Conservation (phyloP, 2,888 invertebrate genomes). For the Linhomoeus sp. region DNA sequence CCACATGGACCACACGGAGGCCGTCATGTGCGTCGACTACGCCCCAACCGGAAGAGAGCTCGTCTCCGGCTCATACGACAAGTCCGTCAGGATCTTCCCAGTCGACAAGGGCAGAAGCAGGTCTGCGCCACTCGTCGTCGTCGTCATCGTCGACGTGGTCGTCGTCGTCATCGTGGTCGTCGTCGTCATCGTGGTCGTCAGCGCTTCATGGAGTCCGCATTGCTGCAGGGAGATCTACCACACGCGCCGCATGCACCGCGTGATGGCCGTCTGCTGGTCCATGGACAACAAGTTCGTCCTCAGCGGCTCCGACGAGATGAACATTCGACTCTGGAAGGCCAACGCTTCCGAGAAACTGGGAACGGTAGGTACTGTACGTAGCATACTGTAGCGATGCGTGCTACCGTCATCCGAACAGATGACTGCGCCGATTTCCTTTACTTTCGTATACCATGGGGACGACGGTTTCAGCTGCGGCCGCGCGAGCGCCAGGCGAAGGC, state of each 20-base stretch:
- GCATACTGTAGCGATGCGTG: no score
- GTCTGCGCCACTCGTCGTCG: constrained; percentile 41
- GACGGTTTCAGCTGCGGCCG: constrained; percentile 52
- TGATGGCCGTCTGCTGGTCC: constrained; percentile 76
- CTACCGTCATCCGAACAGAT: no score
- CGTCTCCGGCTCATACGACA: constrained; percentile 86
- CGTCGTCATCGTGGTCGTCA: not conserved
- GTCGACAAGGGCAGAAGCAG: constrained; percentile 41
- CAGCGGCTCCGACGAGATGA: constrained; percentile 96
- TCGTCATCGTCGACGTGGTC: not conserved
- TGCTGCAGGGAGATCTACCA: constrained; percentile 69
- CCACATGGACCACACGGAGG: constrained; percentile 79
- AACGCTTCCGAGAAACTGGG: constrained; percentile 89
- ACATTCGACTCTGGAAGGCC: constrained; percentile 94
- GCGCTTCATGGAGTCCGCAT: constrained; percentile 18
- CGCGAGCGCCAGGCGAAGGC: constrained; percentile 65
- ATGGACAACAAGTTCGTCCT: constrained; percentile 78
- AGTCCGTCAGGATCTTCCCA: constrained; percentile 73
- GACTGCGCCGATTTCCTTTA: no score
- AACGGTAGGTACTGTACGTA: constrained; percentile 47
- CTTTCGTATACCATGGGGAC: no score
- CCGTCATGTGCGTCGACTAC: constrained; percentile 85
- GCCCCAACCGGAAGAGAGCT: constrained; percentile 91
- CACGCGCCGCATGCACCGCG: constrained; percentile 90
- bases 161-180: no score